phyloP scores from a whole-genome alignment of 2,888 invertebrate species.

The Epicampocera succincta region DNA sequence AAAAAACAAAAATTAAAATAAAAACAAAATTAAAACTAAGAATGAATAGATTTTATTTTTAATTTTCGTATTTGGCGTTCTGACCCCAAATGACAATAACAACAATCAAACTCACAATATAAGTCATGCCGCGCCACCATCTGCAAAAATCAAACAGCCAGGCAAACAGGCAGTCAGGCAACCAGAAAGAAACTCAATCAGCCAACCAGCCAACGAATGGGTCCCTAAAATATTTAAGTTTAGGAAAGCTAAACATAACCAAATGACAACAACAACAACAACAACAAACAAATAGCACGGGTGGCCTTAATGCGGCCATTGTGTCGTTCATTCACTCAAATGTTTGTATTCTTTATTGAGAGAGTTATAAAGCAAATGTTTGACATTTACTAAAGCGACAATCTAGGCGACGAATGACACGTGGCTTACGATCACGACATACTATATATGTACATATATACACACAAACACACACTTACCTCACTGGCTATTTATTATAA shows the following conservation, averaged over 20 bases:
- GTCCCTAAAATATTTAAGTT: slow-evolving; percentile 55
- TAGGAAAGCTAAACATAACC: slow-evolving; percentile 14
- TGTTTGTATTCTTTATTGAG: slow-evolving; percentile 45
- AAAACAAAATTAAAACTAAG: slow-evolving; percentile 21
- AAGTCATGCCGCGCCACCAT: slow-evolving; percentile 66
- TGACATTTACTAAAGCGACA: slow-evolving; percentile 64
- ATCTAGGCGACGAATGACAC: slow-evolving; percentile 68
- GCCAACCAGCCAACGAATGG: slow-evolving; percentile 47
- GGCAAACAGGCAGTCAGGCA: slow-evolving; percentile 26
- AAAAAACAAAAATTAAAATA: slow-evolving; percentile 20
- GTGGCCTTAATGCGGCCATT: slow-evolving; percentile 62
- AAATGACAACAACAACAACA: slow-evolving; percentile 1
- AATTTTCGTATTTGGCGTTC: slow-evolving; percentile 61
- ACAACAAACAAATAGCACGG: slow-evolving; percentile 52
- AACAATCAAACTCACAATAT: slow-evolving; percentile 60
- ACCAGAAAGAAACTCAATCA: slow-evolving; percentile 43
- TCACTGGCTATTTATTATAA: slow-evolving; percentile 17
- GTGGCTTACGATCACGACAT: slow-evolving; percentile 70
- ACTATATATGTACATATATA: neutral
- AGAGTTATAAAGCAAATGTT: slow-evolving; percentile 64
- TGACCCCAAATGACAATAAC: slow-evolving; percentile 66
- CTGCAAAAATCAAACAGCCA: slow-evolving; percentile 40
- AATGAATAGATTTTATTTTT: slow-evolving; percentile 60
- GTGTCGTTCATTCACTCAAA: slow-evolving; percentile 25
- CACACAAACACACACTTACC: neutral